Base-by-base conservation (phyloP, 2,888 invertebrate species). In the Hypsopygia costalis region DNA sequence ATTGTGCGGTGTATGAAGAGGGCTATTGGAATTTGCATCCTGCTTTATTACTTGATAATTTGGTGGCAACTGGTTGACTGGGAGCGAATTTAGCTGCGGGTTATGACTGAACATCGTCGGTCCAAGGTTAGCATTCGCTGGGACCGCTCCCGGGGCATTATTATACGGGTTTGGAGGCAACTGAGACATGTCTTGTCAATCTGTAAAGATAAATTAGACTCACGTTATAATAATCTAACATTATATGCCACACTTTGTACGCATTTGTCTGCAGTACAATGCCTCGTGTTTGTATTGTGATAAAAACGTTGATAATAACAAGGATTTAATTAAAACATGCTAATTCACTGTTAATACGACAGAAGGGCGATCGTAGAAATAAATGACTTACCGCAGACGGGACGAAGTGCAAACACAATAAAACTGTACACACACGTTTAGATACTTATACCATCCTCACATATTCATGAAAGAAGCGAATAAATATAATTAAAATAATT, bases 181-280 rank as follows among this genome's bases (percentile, higher is more conserved):
- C 66, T 87, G 82, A 58, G 86, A 81, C 87, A 88, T 88, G 69
- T 70, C 70, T 80, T 69, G 66, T 70, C 71, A 79, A 81, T 81
- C 86, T 87, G 86, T 57, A 86, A 86, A 57, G 39, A 62, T 49
- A 51, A 68, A 59, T 40, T 44, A 40, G 38, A 49, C 49, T 57
- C 50, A 44, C 58, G 46, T 41, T 46, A 48, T 34, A 32, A 43
- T 43, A 40, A 30, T 36, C 9, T 21, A 38, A 28, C 44, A 38
- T 41, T 36, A 33, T 29, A 36, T 40, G 28, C 36, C 38, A 43
- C 37, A 36, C 28, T 39, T 38, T 37, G 22, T 28, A 29, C 43
- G 33, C 12, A 3, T 16, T 16, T 46, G 38, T 41, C 40, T 41
- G 20, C 35, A 12, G 9, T 30, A 47, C 43, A 46, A 43, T 29